phyloP scores from a whole-genome alignment of 2,797 vertebrate species.

The Micropoecilia bifurca region DNA sequence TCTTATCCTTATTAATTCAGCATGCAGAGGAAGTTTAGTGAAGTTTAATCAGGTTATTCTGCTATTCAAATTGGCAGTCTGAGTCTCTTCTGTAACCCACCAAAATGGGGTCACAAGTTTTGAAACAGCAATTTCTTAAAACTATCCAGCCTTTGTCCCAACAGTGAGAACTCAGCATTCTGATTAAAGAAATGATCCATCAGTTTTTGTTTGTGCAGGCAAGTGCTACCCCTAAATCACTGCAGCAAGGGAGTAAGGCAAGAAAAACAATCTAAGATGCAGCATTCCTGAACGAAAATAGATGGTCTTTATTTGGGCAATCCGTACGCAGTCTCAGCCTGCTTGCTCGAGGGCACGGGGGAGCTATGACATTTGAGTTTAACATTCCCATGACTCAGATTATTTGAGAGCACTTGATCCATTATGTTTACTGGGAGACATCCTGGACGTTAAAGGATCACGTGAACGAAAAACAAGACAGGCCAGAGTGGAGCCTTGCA shows the following conservation, averaged over 20 bases:
- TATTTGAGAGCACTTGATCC: slow-evolving; percentile 12
- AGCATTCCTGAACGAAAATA: slow-evolving; percentile 72
- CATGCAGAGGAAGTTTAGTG: neutral
- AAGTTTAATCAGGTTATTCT: neutral
- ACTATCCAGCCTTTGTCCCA: neutral
- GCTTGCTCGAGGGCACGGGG: slow-evolving; percentile 52
- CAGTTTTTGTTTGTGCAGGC: neutral
- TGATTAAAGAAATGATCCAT: neutral
- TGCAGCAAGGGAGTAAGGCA: slow-evolving; percentile 18
- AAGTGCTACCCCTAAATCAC: slow-evolving; percentile 16
- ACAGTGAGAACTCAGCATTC: neutral
- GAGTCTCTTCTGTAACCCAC: neutral
- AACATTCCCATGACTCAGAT: slow-evolving; percentile 64
- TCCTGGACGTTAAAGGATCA: slow-evolving; percentile 11
- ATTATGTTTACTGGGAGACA: slow-evolving; percentile 18
- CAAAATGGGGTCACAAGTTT: neutral
- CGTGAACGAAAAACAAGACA: neutral
- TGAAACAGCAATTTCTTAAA: neutral
- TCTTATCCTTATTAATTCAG: neutral
- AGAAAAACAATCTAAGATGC: slow-evolving; percentile 33
- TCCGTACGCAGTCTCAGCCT: slow-evolving; percentile 34
- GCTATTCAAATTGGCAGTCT: neutral
- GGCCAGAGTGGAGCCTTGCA: neutral
- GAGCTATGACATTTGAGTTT: slow-evolving; percentile 58
- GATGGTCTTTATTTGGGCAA: slow-evolving; percentile 45